Conservation (phyloP, 1,140 invertebrate species). For the Hycleus cichorii region DNA sequence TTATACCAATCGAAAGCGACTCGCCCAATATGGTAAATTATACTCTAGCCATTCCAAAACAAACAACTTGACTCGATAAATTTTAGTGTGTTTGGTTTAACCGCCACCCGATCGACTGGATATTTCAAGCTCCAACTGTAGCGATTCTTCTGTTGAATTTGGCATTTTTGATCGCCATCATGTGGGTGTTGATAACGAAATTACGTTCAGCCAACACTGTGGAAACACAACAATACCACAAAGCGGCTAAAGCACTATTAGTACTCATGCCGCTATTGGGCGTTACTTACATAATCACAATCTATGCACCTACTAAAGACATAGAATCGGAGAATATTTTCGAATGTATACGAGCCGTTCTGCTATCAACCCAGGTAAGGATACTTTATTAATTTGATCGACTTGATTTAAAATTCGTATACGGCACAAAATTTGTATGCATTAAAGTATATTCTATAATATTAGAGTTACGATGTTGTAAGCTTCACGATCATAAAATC, state of each 20-base stretch:
- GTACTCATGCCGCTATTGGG: slow-evolving; percentile 82
- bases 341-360: slow-evolving; percentile 59
- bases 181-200: slow-evolving; percentile 90
- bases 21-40: slow-evolving; percentile 9
- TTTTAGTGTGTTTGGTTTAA: slow-evolving; percentile 12
- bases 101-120: slow-evolving; percentile 68
- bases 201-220: slow-evolving; percentile 75
- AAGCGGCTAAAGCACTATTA: slow-evolving; percentile 80
- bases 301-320: slow-evolving; percentile 62
- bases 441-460: too few relatives aligned
- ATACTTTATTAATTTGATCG: neutral
- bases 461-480: too few relatives aligned
- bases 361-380: slow-evolving; percentile 72
- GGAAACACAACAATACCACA: slow-evolving; percentile 82
- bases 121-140: slow-evolving; percentile 67
- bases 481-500: too few relatives aligned
- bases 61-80: neutral
- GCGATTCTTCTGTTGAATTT: slow-evolving; percentile 71
- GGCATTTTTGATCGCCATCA: slow-evolving; percentile 79
- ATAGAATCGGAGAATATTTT: slow-evolving; percentile 46
- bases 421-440: too few relatives aligned
- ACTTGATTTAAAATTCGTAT: too few relatives aligned
- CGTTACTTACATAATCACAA: slow-evolving; percentile 75
- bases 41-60: too few relatives aligned
- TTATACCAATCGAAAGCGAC: slow-evolving; percentile 36